Conservation (phyloP, 2,113 vertebrate genomes). For the Megaceryle maxima region DNA sequence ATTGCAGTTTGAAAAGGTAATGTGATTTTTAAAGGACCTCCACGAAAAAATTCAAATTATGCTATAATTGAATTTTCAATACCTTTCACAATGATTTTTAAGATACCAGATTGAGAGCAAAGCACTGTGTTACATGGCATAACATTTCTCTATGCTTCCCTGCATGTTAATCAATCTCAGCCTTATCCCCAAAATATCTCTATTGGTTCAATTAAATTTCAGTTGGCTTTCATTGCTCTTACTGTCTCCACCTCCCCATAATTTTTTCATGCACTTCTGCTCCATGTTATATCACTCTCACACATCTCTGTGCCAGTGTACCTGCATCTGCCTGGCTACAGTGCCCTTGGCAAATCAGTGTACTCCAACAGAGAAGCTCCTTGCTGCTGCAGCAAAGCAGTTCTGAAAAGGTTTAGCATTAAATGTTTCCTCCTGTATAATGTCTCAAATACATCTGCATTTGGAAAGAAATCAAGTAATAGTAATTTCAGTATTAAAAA, state of each 20-base stretch:
- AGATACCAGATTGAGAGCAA: not conserved
- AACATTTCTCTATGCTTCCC: not conserved
- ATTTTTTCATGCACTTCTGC: not conserved
- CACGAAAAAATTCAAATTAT: not conserved
- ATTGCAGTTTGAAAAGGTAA: not conserved
- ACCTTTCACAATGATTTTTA: not conserved
- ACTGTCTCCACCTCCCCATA: not conserved
- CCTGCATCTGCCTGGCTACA: not conserved
- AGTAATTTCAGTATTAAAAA: not conserved
- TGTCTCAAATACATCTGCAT: not conserved
- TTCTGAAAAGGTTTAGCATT: not conserved
- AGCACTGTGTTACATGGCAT: not conserved
- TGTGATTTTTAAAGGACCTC: not conserved
- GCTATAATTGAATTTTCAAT: not conserved
- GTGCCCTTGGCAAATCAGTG: not conserved
- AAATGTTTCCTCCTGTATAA: not conserved
- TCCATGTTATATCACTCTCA: not conserved
- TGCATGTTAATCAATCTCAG: not conserved
- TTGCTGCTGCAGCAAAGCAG: not conserved
- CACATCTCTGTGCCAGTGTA: not conserved
- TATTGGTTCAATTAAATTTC: not conserved
- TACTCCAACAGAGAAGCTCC: not conserved
- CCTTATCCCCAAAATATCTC: not conserved
- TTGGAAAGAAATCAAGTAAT: not conserved
- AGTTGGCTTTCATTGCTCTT: not conserved